Conservation (phyloP, 2,113 vertebrate genomes). For the Oreochromis tanganicae region DNA sequence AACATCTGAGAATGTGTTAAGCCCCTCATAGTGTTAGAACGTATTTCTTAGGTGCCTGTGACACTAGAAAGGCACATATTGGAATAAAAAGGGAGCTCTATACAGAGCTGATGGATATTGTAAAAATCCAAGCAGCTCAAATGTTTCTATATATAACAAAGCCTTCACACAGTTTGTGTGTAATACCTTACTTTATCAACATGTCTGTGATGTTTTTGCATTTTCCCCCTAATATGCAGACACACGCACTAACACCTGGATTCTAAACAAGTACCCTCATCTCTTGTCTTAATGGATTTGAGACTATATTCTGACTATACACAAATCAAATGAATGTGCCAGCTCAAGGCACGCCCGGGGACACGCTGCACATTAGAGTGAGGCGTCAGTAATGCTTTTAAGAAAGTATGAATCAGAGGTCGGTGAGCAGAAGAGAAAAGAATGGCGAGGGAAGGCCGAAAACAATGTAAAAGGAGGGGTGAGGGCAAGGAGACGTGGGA, state of each 20-base stretch:
- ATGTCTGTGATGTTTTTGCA: background rate
- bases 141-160: background rate
- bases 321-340: conserved; percentile 34
- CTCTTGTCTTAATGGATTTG: conserved; percentile 19
- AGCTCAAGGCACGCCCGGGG: background rate
- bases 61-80: background rate
- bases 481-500: background rate
- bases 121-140: background rate
- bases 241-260: background rate
- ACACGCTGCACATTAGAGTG: conserved; percentile 13
- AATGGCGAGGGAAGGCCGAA: background rate
- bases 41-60: background rate
- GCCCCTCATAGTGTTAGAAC: background rate
- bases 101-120: background rate
- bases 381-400: conserved; percentile 25
- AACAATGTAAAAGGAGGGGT: background rate
- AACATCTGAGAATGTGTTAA: background rate
- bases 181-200: background rate
- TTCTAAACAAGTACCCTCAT: background rate
- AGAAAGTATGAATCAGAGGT: conserved; percentile 27
- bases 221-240: background rate
- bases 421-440: background rate
- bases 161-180: background rate
- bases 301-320: background rate
- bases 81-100: background rate